These are phyloP conservation scores for Harpagifer antarcticus DNA, from an alignment of 2,797 vertebrate species.

Conservation along the genomic window DNA sequence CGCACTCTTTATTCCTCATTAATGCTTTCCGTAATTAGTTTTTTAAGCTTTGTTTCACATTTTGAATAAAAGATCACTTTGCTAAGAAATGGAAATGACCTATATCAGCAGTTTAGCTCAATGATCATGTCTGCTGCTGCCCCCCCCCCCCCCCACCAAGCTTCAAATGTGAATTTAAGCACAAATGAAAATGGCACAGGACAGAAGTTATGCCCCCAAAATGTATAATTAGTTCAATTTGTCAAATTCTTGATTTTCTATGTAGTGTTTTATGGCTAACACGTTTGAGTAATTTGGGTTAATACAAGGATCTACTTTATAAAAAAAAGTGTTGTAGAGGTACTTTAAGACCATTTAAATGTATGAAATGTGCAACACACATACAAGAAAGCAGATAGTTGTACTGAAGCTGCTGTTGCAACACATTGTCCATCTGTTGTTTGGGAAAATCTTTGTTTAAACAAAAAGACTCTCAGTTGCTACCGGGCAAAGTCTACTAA, in stretches of 20 bases:
- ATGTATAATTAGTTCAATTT: neutral
- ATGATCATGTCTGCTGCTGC: slow-evolving; percentile 34
- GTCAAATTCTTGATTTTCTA: slow-evolving; percentile 10
- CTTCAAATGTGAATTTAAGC: neutral
- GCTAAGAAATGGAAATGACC: slow-evolving; percentile 69
- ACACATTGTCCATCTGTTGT: slow-evolving; percentile 20
- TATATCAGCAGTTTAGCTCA: slow-evolving; percentile 65
- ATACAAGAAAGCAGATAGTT: neutral
- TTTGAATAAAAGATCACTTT: slow-evolving; percentile 59
- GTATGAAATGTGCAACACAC: neutral
- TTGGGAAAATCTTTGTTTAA: slow-evolving; percentile 5
- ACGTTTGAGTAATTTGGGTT: neutral
- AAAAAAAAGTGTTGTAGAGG: neutral
- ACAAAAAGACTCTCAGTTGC: neutral
- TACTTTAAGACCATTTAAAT: neutral
- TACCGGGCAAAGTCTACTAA: neutral
- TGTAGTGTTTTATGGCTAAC: neutral
- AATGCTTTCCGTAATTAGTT: slow-evolving; percentile 80
- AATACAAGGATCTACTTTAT: neutral
- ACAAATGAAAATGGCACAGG: slow-evolving; percentile 9
- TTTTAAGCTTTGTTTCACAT: slow-evolving; percentile 65
- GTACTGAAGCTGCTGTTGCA: neutral
- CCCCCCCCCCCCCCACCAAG: neutral
- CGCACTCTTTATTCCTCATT: slow-evolving; percentile 69
- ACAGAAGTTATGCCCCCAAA: slow-evolving; percentile 5